These are phyloP conservation scores for Holocentrus rufus DNA, from an alignment of 2,797 vertebrate species.

Conservation along the genomic window DNA sequence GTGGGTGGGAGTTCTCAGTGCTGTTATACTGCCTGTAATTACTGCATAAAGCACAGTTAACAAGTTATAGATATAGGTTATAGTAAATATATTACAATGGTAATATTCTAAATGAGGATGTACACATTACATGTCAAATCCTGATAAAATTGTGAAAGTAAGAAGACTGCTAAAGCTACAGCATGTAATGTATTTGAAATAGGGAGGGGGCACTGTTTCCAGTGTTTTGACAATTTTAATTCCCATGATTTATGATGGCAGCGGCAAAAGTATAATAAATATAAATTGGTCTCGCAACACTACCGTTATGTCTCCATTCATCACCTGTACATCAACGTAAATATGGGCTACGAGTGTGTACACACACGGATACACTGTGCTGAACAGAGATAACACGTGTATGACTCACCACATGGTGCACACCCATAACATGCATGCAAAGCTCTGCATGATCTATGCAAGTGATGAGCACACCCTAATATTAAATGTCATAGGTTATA, in stretches of 20 bases:
- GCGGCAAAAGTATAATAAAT: slow-evolving; percentile 23
- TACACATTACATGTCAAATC: neutral
- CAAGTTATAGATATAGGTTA: neutral
- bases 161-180: neutral
- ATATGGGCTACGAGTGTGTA: slow-evolving; percentile 40
- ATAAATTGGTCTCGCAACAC: slow-evolving; percentile 51
- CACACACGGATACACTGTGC: slow-evolving; percentile 22
- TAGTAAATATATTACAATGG: neutral
- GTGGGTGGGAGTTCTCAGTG: neutral
- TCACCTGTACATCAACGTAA: slow-evolving; percentile 49
- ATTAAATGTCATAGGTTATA: slow-evolving; percentile 7
- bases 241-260: slow-evolving; percentile 63
- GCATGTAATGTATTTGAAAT: neutral
- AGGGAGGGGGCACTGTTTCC: slow-evolving; percentile 11
- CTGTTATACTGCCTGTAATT: slow-evolving; percentile 2
- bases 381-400: slow-evolving; percentile 30
- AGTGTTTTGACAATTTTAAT: slow-evolving; percentile 60
- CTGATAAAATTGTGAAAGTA: neutral
- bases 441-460: neutral
- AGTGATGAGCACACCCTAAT: slow-evolving; percentile 3
- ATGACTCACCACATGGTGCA: slow-evolving; percentile 25
- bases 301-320: slow-evolving; percentile 57
- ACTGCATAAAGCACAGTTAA: slow-evolving; percentile 1
- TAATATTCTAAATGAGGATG: neutral
- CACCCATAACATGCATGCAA: neutral